Evolutionary conservation across 2,888 invertebrate species (phyloP), one percentile per base, ranked within the genome.

Genomic region (Protophormia terraenovae): DNA sequence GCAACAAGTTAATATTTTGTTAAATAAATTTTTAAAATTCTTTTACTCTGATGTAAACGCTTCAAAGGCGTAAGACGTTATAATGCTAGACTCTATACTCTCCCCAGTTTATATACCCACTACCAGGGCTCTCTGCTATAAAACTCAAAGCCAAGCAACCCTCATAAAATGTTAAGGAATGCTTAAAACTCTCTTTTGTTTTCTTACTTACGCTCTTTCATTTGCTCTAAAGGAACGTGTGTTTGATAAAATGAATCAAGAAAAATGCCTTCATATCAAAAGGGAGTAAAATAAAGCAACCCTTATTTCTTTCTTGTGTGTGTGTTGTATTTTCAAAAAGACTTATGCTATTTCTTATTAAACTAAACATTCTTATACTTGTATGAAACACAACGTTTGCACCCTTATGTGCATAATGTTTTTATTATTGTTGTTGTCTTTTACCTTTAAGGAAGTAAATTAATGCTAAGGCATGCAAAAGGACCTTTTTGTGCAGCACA

Each of bases 381-480:
- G n/a, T n/a, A 60, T 32, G 32, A n/a, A 22, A 24, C 22, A 27
- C 60, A 60, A 10, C 64, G 55, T 29, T 64, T 77, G 86, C 86
- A 80, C 75, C 80, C 85, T 84, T 80, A 75, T 77, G 38, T 55
- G 55, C 32, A 14, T 60, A 22, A 14, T 69, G 72, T 45, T n/a
- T n/a, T n/a, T n/a, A n/a, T n/a, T 29, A 2, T 69, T 60, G 41
- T 32, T 77, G 38, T 73, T 73, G 38, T 62, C 45, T 58, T 75
- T 60, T 66, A 60, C 53, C 76, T 87, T 79, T 75, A 85, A 84
- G 87, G 87, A 87, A 88, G 87, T 88, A 84, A 87, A 88, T 87
- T 85, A 78, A 89, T 86, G 88, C 87, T 83, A 86, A 79, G 87
- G 83, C 88, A 84, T 82, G 89, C 89, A 88, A 73, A 64, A 87